phyloP scores from a whole-genome alignment of 2,888 invertebrate species.

The Sesia apiformis region DNA sequence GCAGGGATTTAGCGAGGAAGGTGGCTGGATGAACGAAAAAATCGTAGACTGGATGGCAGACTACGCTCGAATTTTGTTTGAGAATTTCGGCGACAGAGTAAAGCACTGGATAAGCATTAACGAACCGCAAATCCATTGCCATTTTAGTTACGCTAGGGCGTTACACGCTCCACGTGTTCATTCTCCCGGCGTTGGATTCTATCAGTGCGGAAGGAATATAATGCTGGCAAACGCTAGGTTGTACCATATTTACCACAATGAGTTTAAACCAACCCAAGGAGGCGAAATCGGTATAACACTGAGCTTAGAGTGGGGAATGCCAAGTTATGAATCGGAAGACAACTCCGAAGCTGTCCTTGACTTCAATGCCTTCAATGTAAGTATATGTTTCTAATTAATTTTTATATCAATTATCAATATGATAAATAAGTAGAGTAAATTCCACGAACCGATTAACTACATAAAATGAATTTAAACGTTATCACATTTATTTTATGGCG shows the following conservation, averaged over 20 bases:
- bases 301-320: conserved; percentile 14
- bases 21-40: conserved; percentile 30
- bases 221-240: conserved; percentile 76
- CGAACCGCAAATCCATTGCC: conserved; percentile 67
- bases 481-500: no score
- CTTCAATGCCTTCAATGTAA: conserved; percentile 14
- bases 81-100: conserved; percentile 69
- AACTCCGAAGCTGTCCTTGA: conserved; percentile 10
- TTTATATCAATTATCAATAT: no score
- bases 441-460: no score
- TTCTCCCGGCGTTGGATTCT: conserved; percentile 60
- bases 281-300: conserved; percentile 31
- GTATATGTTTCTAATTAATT: neutral
- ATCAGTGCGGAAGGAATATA: conserved; percentile 75
- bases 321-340: conserved; percentile 11
- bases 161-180: conserved; percentile 23
- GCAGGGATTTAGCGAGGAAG: conserved; percentile 25
- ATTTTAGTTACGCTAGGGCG: conserved; percentile 28
- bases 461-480: no score
- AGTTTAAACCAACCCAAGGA: conserved; percentile 54
- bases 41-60: conserved; percentile 35
- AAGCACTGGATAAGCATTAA: conserved; percentile 80
- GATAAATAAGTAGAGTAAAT: no score
- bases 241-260: conserved; percentile 68
- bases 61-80: conserved; percentile 46